Base-by-base conservation (phyloP, 2,113 vertebrate genomes). In the Butorides virescens region DNA sequence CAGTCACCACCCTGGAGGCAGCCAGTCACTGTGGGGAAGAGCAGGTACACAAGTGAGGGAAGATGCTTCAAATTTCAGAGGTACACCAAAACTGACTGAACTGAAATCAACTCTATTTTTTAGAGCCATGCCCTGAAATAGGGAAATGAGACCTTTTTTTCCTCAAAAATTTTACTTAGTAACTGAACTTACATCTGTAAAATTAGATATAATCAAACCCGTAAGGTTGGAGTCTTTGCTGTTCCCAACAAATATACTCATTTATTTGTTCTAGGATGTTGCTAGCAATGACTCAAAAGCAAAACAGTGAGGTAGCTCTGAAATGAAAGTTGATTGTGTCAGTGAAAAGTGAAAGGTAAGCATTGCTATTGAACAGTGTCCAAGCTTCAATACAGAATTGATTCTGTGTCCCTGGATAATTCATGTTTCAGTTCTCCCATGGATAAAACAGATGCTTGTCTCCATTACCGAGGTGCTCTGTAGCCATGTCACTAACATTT, bases 221-320 rank as follows among this genome's bases (percentile, higher is more conserved):
- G 14, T 75, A 3, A 71, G n/a, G 14, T 16, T 70, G 56, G 77
- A 68, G 4, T 68, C 62, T 90, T 65, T 89, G 56, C 65, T 86
- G 21, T 89, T 94, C 58, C 81, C 65, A 37, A 42, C 36, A 92
- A 46, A 73, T 78, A 59, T 12, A 13, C 50, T 62, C 7, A 1
- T 95, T 94, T 91, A 82, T 89, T 96, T 92, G 58, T 95, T 91
- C 62, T 85, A 66, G 74, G 61, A 17, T 82, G 42, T 91, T 91
- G 53, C 81, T 97, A 91, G 81, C 62, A 89, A 72, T 81, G 86
- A 84, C 34, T 93, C 72, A 92, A 88, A 96, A 85, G 53, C 39
- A 81, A 93, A 95, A 74, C 42, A 76, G 1, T 75, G 66, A 75
- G 56, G 49, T 94, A 78, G 42, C 32, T 93, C 85, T 91, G 80